These are phyloP conservation scores for Rousettus madagascariensis DNA, from an alignment of 2,797 vertebrate species.

Conservation along the genomic window DNA sequence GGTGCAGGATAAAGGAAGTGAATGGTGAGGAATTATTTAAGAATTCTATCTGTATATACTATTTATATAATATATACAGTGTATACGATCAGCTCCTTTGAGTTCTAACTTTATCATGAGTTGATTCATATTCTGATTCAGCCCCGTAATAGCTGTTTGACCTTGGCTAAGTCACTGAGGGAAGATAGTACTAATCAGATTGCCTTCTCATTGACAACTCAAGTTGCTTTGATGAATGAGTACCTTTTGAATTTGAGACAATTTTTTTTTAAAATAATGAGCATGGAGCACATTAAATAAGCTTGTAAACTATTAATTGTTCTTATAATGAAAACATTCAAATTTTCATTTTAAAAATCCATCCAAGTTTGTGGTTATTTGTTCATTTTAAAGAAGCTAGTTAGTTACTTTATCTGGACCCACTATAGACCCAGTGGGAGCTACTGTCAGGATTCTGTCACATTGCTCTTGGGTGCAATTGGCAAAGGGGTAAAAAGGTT, in stretches of 20 bases:
- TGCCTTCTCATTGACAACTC: background rate
- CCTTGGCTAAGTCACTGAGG: background rate
- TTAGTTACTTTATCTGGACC: background rate
- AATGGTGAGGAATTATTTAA: background rate
- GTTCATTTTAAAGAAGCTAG: constrained; percentile 7
- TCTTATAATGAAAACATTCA: background rate
- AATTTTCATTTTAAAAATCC: background rate
- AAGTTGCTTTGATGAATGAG: constrained; percentile 9
- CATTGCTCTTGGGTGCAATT: background rate
- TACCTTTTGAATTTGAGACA: background rate
- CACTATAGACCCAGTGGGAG: background rate
- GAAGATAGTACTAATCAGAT: background rate
- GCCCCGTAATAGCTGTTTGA: background rate
- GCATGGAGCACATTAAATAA: background rate
- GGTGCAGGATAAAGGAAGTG: background rate
- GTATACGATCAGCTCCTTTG: background rate
- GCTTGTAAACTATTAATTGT: background rate
- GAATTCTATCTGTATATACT: background rate
- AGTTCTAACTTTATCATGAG: background rate
- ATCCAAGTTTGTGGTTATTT: constrained; percentile 16
- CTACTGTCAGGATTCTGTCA: background rate
- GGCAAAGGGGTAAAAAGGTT: background rate
- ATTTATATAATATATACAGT: background rate
- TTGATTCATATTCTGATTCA: background rate
- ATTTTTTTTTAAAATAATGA: background rate